Evolutionary conservation across 1,140 invertebrate species (phyloP), one percentile per base, ranked within the genome.

Genomic region (Andricus grossulariae): DNA sequence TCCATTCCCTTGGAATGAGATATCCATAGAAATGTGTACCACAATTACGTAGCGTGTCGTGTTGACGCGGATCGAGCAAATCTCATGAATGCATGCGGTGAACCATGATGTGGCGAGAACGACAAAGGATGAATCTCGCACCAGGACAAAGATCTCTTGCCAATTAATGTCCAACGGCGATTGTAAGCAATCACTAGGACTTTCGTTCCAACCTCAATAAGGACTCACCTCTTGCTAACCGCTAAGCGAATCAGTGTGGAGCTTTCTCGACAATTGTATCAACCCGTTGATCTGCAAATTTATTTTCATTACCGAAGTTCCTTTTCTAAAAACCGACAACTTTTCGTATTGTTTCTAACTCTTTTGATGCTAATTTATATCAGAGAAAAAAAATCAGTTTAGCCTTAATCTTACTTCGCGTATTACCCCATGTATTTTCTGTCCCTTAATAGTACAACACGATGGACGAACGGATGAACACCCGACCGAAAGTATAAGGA

Each of bases 161-260:
- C 88, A 90, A 90, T 90, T 90, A 89, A 89, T 89, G 88, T 86
- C 83, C 85, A 81, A 86, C 84, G 80, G 77, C 52, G 73, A 60
- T 60, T 66, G 60, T 66, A n/a, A 15, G 39, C 16, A 66, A 39
- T 66, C 60, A 7, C 60, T 39, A 66, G 60, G 60, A 66, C 60
- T 66, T 66, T 66, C 25, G 60, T 32, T 66, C n/a, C 39, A 10
- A 32, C 60, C 21, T 66, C 60, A 66, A 72, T 76, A 73, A 76
- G 71, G 76, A 76, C 76, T 72, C 77, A 66, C 25, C 60, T 39
- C 15, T 66, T 66, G 25, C 25, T 45, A 16, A 66, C 25, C 60
- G n/a, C 32, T 21, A 66, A 66, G 32, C 32, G 25, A 39, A 66
- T 66, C 60, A 66, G 10, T 32, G 57, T 15, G 12, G 32, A 60